Evolutionary conservation across 1,140 invertebrate genomes (phyloP).

Genomic region (Psilanteris sp.): DNA sequence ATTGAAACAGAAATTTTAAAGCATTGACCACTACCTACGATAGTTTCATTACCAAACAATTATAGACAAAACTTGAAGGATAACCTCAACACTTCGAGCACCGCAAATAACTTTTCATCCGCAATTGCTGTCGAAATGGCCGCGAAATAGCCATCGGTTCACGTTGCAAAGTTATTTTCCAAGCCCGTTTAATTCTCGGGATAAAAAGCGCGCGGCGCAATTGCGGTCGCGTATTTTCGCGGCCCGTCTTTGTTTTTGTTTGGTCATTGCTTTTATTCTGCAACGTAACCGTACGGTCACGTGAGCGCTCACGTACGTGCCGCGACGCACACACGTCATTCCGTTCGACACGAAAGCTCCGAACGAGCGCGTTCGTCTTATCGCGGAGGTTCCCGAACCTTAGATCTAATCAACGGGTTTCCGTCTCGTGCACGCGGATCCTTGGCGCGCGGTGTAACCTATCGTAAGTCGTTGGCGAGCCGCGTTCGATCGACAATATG

Average conservation of each 20-base stretch:
- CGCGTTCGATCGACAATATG: slow-evolving; percentile 36
- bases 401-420: slow-evolving; percentile 67
- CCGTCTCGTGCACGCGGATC: slow-evolving; percentile 63
- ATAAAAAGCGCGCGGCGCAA: neutral
- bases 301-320: neutral
- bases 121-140: too few species aligned
- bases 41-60: too few species aligned
- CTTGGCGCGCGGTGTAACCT: slow-evolving; percentile 21
- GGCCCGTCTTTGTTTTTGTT: slow-evolving; percentile 11
- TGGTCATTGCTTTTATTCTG: slow-evolving; percentile 4
- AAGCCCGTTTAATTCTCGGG: neutral
- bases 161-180: slow-evolving; percentile 6
- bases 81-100: too few species aligned
- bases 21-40: too few species aligned
- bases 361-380: slow-evolving; percentile 70
- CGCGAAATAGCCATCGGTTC: too few species aligned
- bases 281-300: neutral
- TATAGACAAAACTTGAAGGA: too few species aligned
- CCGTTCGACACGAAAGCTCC: slow-evolving; percentile 69
- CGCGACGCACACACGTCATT: neutral
- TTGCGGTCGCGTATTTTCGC: slow-evolving; percentile 12
- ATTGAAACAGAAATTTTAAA: too few species aligned
- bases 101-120: too few species aligned
- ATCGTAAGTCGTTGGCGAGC: slow-evolving; percentile 36
- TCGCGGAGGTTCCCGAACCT: slow-evolving; percentile 54